These are phyloP conservation scores for Lasioglossum figueresi DNA, from an alignment of 2,888 invertebrate genomes.

Conservation along the genomic window DNA sequence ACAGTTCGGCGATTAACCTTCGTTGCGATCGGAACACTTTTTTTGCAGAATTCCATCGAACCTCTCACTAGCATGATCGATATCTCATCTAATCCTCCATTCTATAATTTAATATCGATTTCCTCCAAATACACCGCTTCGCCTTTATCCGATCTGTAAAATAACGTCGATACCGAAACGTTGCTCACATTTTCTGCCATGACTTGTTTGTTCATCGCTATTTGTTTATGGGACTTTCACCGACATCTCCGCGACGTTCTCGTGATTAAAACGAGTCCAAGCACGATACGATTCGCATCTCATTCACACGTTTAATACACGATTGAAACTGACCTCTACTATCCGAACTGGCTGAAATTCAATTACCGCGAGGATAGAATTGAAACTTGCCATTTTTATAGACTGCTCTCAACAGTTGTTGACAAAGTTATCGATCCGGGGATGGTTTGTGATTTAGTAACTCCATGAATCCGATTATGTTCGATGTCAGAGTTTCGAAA, in stretches of 20 bases:
- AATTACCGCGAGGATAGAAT: too few species aligned
- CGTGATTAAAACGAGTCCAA: background rate
- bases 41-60: background rate
- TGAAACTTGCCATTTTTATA: too few species aligned
- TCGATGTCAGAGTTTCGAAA: conserved; percentile 24
- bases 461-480: conserved; percentile 45
- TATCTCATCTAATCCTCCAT: background rate
- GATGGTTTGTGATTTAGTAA: conserved; percentile 41
- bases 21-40: background rate
- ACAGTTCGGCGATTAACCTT: conserved; percentile 20
- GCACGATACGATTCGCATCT: background rate
- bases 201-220: background rate
- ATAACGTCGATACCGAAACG: background rate
- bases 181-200: background rate
- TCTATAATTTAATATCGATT: background rate
- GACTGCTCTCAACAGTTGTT: too few species aligned
- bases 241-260: background rate
- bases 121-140: too few species aligned
- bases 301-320: background rate
- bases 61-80: background rate
- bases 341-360: background rate
- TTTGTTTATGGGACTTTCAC: background rate
- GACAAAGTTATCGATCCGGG: background rate
- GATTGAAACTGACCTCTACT: background rate
- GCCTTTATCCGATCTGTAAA: too few species aligned